phyloP scores from a whole-genome alignment of 2,113 vertebrate species.

The Puma concolor region DNA sequence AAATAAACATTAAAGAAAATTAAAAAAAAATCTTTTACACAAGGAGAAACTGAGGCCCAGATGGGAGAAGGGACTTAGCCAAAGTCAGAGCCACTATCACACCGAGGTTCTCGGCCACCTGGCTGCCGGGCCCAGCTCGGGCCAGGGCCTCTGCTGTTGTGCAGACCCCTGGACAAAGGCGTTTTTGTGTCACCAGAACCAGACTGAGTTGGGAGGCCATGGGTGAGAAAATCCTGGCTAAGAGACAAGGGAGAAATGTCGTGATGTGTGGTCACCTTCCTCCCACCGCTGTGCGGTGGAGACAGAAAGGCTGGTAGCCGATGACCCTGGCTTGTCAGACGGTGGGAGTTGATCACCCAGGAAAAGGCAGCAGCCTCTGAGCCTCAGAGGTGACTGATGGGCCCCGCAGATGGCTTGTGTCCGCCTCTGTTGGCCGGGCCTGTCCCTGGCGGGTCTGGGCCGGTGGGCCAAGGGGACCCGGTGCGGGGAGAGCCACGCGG shows the following conservation, averaged over 20 bases:
- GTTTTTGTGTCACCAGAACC: not conserved
- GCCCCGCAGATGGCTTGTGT: not conserved
- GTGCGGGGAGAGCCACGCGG: not conserved
- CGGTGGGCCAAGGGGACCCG: not conserved
- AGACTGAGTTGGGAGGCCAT: not conserved
- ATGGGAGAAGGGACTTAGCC: not conserved
- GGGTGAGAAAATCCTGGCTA: rapidly evolving
- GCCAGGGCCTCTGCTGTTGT: not conserved
- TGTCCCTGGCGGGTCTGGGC: not conserved
- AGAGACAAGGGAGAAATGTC: not conserved
- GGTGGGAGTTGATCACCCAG: rapidly evolving
- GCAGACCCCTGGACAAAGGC: not conserved
- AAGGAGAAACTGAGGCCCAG: not conserved
- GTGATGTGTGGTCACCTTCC: rapidly evolving
- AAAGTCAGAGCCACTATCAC: not conserved
- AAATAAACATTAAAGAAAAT: too few relatives aligned
- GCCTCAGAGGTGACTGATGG: not conserved
- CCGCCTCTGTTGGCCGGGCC: too few relatives aligned
- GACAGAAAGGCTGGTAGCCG: not conserved
- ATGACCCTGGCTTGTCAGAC: not conserved
- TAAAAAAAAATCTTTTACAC: not conserved
- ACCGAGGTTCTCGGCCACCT: not conserved
- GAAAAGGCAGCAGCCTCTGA: not conserved
- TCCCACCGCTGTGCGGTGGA: not conserved
- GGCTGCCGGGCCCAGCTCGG: not conserved